Percentiles rank a stretch among this genome's conserved stretches.
Evolutionary conservation across 1,140 invertebrate species (phyloP).

Genomic region (Drosophila subpulchrella): DNA sequence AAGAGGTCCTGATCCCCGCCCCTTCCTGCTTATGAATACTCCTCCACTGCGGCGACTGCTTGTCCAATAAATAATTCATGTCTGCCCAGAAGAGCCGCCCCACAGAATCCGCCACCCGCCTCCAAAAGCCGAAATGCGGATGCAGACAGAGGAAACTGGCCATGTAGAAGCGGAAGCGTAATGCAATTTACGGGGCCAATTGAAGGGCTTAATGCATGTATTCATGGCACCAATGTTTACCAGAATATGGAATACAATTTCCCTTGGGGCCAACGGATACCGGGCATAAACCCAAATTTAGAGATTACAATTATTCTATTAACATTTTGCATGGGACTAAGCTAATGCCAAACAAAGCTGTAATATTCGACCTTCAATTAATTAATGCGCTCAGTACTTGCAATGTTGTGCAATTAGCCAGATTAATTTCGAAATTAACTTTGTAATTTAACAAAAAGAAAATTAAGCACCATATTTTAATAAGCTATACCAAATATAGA

Average conservation of each 20-base stretch:
- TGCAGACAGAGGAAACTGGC: slow-evolving; percentile 38
- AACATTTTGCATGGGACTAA: slow-evolving; percentile 22
- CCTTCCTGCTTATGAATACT: slow-evolving; percentile 68
- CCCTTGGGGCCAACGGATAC: background rate
- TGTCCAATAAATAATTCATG: slow-evolving; percentile 81
- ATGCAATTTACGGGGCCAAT: slow-evolving; percentile 69
- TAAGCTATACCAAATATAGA: too few relatives aligned
- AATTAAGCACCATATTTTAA: too few relatives aligned
- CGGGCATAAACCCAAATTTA: background rate
- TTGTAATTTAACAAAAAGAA: too few relatives aligned
- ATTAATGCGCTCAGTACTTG: background rate
- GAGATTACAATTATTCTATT: slow-evolving; percentile 52
- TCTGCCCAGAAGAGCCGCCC: slow-evolving; percentile 63
- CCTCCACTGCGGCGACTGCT: slow-evolving; percentile 33
- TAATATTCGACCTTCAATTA: background rate
- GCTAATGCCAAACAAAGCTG: slow-evolving; percentile 4
- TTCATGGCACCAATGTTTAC: slow-evolving; percentile 24
- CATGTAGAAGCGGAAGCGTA: slow-evolving; percentile 54
- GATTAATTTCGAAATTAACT: background rate
- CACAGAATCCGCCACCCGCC: slow-evolving; percentile 4
- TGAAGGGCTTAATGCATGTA: slow-evolving; percentile 63
- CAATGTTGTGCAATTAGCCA: background rate
- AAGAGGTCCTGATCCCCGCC: slow-evolving; percentile 23
- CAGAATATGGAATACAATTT: slow-evolving; percentile 17
- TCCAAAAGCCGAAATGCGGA: slow-evolving; percentile 29